Evolutionary conservation across 2,113 vertebrate genomes (phyloP), one percentile per base, ranked within the genome.

Genomic region (Agelaius phoeniceus): DNA sequence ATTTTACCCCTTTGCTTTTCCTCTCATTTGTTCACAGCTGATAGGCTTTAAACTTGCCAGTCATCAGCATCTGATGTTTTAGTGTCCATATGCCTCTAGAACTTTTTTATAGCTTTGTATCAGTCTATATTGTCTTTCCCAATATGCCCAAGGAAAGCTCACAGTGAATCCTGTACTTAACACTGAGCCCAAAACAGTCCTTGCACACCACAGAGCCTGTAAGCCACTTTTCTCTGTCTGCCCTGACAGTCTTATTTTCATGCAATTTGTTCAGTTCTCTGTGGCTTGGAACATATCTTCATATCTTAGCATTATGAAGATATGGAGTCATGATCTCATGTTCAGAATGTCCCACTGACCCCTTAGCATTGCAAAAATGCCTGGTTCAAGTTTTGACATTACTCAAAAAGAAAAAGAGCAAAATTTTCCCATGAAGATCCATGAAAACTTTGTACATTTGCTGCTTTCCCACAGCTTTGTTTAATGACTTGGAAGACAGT

Each of bases 1-100:
- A 61, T 94, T 86, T 88, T 73, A 79, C 24, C 11, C 16, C n/a
- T 91, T 93, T 88, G 61, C 62, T 84, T 90, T 85, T 73, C 31
- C 83, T 84, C 43, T 90, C 8, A 23, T 75, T 93, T 96, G 18
- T 72, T 82, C 62, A 67, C 31, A 81, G 41, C n/a, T 90, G 44
- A 67, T 52, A 39, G 30, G 37, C 49, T 88, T 92, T 43, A 58
- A 10, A 72, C 49, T 57, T 86, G 33, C 59, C 37, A 54, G 46
- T 71, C 31, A 63, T 35, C 71, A 67, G 13, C 54, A 67, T n/a
- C 57, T 68, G 61, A 65, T 51, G 13, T 41, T 89, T 78, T 68
- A 86, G 33, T 41, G 31, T 72, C 41, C 31, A 4, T 41, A 37
- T 35, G 31, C 20, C 49, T 92, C 59, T 73, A 62, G 27, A 54